Evolutionary conservation across 2,113 vertebrate genomes (phyloP).

Genomic region (Hippocampus guttulatus): DNA sequence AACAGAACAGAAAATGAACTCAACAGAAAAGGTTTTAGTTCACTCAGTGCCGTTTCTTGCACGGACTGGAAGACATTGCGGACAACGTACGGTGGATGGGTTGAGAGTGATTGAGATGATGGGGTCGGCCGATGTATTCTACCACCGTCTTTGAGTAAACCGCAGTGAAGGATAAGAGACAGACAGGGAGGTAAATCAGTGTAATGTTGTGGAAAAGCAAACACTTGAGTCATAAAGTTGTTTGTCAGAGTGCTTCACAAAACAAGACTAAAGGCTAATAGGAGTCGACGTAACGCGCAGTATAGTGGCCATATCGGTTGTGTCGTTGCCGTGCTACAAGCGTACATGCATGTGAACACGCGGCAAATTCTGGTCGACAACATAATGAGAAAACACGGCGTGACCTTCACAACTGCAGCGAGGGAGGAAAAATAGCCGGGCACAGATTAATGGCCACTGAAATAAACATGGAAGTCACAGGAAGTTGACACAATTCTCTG

Average conservation of each 20-base stretch:
- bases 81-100: too few relatives aligned
- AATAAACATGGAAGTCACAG: slow-evolving; percentile 34
- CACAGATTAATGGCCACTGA: slow-evolving; percentile 32
- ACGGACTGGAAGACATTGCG: too few relatives aligned
- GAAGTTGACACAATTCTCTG: slow-evolving; percentile 13
- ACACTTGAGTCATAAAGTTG: slow-evolving; percentile 11
- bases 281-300: neutral
- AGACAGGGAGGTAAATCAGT: slow-evolving; percentile 9
- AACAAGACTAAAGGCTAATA: slow-evolving; percentile 10
- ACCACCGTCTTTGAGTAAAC: slow-evolving; percentile 13
- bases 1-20: too few relatives aligned
- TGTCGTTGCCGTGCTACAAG: neutral
- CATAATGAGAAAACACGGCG: slow-evolving; percentile 49
- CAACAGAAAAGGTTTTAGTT: too few relatives aligned
- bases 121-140: too few relatives aligned
- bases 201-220: slow-evolving; percentile 21
- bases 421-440: slow-evolving; percentile 22
- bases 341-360: slow-evolving; percentile 7
- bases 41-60: too few relatives aligned
- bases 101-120: too few relatives aligned
- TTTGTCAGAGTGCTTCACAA: neutral
- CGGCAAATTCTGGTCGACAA: slow-evolving; percentile 26
- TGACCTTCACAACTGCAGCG: slow-evolving; percentile 35
- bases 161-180: slow-evolving; percentile 14
- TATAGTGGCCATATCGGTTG: neutral